phyloP scores from a whole-genome alignment of 2,888 invertebrate genomes.

The Electrophaes corylata region DNA sequence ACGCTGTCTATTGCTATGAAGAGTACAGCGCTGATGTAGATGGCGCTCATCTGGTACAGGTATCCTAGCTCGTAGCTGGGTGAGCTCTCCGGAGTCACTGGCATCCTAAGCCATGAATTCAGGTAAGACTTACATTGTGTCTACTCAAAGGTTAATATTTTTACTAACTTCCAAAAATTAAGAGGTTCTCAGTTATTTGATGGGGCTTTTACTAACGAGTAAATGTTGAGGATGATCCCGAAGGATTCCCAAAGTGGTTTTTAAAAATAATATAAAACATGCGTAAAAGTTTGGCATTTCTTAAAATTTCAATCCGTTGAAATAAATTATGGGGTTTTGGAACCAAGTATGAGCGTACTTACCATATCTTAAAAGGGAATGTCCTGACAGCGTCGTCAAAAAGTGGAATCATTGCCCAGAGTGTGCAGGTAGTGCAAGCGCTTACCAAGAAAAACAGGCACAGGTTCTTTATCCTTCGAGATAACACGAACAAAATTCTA shows the following conservation, averaged over 20 bases:
- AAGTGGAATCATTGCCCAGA: conserved; percentile 71
- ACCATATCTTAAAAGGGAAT: conserved; percentile 76
- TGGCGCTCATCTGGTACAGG: conserved; percentile 63
- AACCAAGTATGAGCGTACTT: too few species aligned
- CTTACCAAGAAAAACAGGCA: conserved; percentile 63
- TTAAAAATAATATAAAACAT: too few species aligned
- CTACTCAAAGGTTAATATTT: too few species aligned
- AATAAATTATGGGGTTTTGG: too few species aligned
- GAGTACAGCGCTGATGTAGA: conserved; percentile 66
- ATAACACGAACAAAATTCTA: conserved; percentile 56
- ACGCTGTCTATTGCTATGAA: conserved; percentile 72
- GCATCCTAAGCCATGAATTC: conserved; percentile 61
- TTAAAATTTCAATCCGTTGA: too few species aligned
- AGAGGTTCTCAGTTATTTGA: too few species aligned
- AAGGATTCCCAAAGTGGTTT: too few species aligned
- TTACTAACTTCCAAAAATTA: too few species aligned
- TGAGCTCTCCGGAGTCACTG: conserved; percentile 57
- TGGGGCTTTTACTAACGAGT: too few species aligned
- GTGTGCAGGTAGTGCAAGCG: conserved; percentile 60
- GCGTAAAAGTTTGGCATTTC: too few species aligned
- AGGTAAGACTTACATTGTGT: too few species aligned
- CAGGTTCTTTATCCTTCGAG: conserved; percentile 56
- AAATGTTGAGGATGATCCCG: too few species aligned
- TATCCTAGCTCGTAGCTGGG: conserved; percentile 69
- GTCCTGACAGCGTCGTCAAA: conserved; percentile 59